phyloP scores from a whole-genome alignment of 2,888 invertebrate species.

The Megastigmus dorsalis region DNA sequence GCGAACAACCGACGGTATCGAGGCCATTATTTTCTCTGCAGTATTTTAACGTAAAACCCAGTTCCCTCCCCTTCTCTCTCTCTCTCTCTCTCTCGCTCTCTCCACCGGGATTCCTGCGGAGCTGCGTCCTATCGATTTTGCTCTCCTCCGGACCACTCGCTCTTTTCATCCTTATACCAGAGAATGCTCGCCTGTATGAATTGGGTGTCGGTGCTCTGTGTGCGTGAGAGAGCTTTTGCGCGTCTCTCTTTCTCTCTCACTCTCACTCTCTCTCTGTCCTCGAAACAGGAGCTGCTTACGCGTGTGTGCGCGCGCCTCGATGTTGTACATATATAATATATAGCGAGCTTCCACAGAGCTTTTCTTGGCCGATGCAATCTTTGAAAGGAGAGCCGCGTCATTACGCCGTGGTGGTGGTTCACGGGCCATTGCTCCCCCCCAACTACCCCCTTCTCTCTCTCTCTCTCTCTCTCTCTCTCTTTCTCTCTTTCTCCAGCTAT shows the following conservation, averaged over 20 bases:
- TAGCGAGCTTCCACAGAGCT: constrained; percentile 63
- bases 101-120: neutral
- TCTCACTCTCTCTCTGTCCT: neutral
- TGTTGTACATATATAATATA: neutral
- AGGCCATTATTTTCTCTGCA: constrained; percentile 63
- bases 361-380: constrained; percentile 74
- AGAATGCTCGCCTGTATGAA: neutral
- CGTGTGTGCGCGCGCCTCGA: constrained; percentile 44
- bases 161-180: neutral
- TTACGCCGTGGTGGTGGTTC: constrained; percentile 72
- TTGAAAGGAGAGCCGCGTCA: constrained; percentile 74
- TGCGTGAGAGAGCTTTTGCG: constrained; percentile 13
- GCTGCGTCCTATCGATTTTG: constrained; percentile 28
- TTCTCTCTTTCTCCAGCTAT: constrained; percentile 54
- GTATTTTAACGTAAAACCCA: constrained; percentile 23
- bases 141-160: neutral
- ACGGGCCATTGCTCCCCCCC: constrained; percentile 73
- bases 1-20: constrained; percentile 24
- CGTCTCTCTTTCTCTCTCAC: neutral
- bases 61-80: neutral
- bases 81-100: neutral
- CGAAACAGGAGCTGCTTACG: neutral
- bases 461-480: constrained; percentile 60
- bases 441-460: constrained; percentile 60
- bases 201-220: neutral